Evolutionary conservation across 2,888 invertebrate genomes (phyloP).

Genomic region (Andrena praecox): DNA sequence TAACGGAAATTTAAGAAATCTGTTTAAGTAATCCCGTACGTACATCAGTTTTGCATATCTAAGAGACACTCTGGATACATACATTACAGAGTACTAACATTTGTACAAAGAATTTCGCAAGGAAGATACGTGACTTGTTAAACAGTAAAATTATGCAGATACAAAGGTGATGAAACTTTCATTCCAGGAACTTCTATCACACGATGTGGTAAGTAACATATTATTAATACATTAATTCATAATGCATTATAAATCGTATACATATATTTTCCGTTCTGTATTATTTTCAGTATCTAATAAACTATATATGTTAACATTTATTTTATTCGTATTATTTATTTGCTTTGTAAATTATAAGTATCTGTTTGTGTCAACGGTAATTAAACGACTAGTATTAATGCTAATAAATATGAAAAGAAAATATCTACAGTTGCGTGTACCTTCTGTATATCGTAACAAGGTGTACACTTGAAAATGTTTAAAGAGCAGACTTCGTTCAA

Average conservation of each 20-base stretch:
- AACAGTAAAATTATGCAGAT: conserved; percentile 10
- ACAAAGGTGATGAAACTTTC: conserved; percentile 15
- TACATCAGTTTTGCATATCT: conserved; percentile 19
- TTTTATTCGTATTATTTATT: neutral
- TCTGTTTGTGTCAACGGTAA: conserved; percentile 19
- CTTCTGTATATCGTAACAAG: conserved; percentile 6
- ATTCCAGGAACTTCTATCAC: conserved; percentile 25
- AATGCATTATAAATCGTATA: conserved; percentile 5
- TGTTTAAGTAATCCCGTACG: conserved; percentile 45
- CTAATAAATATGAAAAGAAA: conserved; percentile 35
- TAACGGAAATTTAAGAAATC: conserved; percentile 56
- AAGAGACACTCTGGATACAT: conserved; percentile 16
- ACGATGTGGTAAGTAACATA: conserved; percentile 46
- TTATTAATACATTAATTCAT: conserved; percentile 5
- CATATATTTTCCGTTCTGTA: conserved; percentile 9
- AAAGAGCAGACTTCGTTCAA: neutral
- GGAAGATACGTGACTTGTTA: neutral
- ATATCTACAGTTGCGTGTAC: conserved; percentile 14
- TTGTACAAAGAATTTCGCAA: neutral
- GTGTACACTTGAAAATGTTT: conserved; percentile 8
- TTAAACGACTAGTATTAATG: conserved; percentile 26
- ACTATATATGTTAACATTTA: conserved; percentile 2
- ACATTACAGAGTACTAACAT: neutral
- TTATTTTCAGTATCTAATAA: neutral
- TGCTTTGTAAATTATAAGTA: conserved; percentile 22